A percentile compares a stretch with the other conserved stretches of the same genome.
Evolutionary conservation across 35 echinoderm and acorn worm species (phyloP).

Genomic region (Ophioderma brevispina): DNA sequence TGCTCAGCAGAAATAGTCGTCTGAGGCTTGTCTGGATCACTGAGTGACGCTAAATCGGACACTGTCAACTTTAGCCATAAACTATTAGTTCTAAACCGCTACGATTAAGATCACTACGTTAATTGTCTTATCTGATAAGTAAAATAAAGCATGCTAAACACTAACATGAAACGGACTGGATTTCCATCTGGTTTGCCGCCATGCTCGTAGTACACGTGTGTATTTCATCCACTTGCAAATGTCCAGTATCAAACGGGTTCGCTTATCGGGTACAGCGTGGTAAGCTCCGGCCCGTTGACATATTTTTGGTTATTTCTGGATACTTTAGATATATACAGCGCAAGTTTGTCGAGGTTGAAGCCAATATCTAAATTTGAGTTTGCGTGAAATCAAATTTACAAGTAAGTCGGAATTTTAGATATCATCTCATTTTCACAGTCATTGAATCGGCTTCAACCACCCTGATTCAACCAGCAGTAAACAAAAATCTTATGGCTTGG

Average conservation of each 20-base stretch:
- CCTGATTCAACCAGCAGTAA: no score
- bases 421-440: background rate
- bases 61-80: no score
- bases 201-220: slow-evolving; percentile 59
- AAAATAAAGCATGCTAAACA: background rate
- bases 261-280: background rate
- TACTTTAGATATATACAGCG: background rate
- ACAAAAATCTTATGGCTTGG: background rate
- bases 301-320: background rate
- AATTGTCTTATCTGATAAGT: no score
- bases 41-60: no score
- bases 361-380: background rate
- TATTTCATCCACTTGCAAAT: slow-evolving; percentile 42
- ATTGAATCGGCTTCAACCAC: background rate
- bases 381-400: background rate
- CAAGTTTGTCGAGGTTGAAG: background rate
- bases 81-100: no score
- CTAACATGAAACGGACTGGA: slow-evolving; percentile 45
- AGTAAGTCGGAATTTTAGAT: background rate
- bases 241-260: slow-evolving; percentile 41
- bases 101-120: no score
- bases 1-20: no score
- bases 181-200: slow-evolving; percentile 46
- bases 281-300: background rate
- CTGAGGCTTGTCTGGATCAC: no score